Conservation (phyloP, 2,113 vertebrate species). For the Cyrtonyx montezumae region DNA sequence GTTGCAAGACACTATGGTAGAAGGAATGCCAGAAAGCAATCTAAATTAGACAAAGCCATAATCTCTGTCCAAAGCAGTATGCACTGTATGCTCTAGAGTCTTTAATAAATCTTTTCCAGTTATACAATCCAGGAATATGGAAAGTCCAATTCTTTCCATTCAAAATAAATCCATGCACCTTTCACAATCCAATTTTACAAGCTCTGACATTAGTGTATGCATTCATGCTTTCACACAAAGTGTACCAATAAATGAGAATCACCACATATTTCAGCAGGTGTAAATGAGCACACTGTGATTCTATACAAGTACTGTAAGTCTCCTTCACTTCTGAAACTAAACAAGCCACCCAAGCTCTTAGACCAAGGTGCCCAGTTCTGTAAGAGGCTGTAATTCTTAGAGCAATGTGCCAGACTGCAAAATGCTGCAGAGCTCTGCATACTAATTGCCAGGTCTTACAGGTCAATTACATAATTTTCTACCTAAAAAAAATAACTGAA, state of each 20-base stretch:
- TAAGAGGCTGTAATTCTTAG: neutral
- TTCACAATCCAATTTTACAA: neutral
- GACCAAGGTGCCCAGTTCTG: neutral
- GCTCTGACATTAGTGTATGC: neutral
- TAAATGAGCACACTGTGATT: neutral
- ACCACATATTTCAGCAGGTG: neutral
- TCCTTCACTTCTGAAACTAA: neutral
- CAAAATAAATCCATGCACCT: slow-evolving; percentile 30
- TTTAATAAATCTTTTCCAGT: slow-evolving; percentile 55
- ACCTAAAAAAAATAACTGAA: slow-evolving; percentile 39
- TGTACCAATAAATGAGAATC: neutral
- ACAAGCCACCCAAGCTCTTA: neutral
- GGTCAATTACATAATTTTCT: slow-evolving; percentile 13
- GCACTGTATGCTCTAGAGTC: neutral
- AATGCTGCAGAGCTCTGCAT: neutral
- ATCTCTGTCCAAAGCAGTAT: slow-evolving; percentile 43
- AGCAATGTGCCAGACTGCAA: neutral
- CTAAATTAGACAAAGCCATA: slow-evolving; percentile 17
- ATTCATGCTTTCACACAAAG: neutral
- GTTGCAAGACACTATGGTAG: neutral
- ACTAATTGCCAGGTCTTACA: neutral
- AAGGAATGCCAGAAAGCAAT: slow-evolving; percentile 34
- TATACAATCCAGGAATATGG: slow-evolving; percentile 38
- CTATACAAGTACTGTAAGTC: neutral
- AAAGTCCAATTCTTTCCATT: slow-evolving; percentile 48